Conservation (phyloP, 2,888 invertebrate species). For the Ennomos fuscantarius region DNA sequence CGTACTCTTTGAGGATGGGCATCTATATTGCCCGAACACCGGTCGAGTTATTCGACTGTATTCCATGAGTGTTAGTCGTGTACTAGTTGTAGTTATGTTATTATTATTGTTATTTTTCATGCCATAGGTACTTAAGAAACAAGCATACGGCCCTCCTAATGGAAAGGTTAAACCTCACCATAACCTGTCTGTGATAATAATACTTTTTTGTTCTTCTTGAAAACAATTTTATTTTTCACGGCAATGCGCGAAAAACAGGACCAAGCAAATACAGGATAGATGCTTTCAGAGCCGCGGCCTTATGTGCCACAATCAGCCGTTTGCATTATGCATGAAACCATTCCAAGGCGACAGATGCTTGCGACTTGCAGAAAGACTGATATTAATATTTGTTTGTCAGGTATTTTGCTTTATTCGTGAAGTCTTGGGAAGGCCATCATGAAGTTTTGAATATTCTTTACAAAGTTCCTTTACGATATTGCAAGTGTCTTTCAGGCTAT, state of each 20-base stretch:
- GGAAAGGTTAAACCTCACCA: no score
- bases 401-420: slow-evolving; percentile 45
- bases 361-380: slow-evolving; percentile 54
- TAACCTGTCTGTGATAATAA: no score
- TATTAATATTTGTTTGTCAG: slow-evolving; percentile 70
- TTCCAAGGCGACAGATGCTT: slow-evolving; percentile 70
- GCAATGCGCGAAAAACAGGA: slow-evolving; percentile 47
- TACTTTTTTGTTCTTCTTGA: no score
- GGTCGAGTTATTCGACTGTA: no score
- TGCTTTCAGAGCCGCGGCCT: slow-evolving; percentile 68
- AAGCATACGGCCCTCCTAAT: no score
- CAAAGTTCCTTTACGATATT: not conserved
- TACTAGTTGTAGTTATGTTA: no score
- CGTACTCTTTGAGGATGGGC: no score
- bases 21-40: no score
- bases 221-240: slow-evolving; percentile 42
- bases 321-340: slow-evolving; percentile 82
- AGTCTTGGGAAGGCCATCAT: slow-evolving; percentile 7
- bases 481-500: not conserved
- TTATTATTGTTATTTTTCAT: no score
- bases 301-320: slow-evolving; percentile 75
- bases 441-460: slow-evolving; percentile 4
- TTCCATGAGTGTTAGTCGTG: no score
- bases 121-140: no score
- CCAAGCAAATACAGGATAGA: slow-evolving; percentile 64